These are phyloP conservation scores for Enteromius afrohamiltoni DNA, from an alignment of 2,797 vertebrate genomes.

Conservation along the genomic window DNA sequence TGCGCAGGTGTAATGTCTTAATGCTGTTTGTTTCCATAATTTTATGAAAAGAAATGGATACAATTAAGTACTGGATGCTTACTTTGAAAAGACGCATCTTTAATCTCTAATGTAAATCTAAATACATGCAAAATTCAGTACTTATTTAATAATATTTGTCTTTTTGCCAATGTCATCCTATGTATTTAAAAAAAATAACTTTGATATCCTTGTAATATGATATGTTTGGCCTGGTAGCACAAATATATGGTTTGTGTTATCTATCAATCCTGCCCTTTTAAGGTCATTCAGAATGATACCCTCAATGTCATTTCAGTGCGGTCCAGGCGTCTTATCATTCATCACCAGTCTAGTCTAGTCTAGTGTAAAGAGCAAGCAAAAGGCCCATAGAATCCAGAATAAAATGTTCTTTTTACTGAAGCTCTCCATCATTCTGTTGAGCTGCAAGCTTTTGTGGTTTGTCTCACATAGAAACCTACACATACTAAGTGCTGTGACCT, in stretches of 20 bases:
- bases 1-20: not conserved
- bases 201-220: not conserved
- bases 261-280: constrained; percentile 67
- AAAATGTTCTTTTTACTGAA: constrained; percentile 52
- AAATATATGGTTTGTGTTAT: constrained; percentile 60
- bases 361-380: constrained; percentile 51
- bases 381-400: constrained; percentile 54
- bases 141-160: not conserved
- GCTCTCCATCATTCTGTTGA: constrained; percentile 56
- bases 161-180: not conserved
- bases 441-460: constrained; percentile 34
- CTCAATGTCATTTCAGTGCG: constrained; percentile 69
- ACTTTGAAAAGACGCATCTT: not conserved
- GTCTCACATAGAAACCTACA: constrained; percentile 27
- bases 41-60: not conserved
- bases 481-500: constrained; percentile 30
- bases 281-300: constrained; percentile 55
- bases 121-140: not conserved
- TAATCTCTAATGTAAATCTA: not conserved
- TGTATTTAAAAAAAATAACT: not conserved
- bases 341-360: constrained; percentile 64
- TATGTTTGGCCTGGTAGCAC: not conserved
- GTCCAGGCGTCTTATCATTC: constrained; percentile 71
- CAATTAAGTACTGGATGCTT: not conserved
- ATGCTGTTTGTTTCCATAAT: not conserved